Base-by-base conservation (phyloP, 1,140 invertebrate species). In the Euwallacea similis region DNA sequence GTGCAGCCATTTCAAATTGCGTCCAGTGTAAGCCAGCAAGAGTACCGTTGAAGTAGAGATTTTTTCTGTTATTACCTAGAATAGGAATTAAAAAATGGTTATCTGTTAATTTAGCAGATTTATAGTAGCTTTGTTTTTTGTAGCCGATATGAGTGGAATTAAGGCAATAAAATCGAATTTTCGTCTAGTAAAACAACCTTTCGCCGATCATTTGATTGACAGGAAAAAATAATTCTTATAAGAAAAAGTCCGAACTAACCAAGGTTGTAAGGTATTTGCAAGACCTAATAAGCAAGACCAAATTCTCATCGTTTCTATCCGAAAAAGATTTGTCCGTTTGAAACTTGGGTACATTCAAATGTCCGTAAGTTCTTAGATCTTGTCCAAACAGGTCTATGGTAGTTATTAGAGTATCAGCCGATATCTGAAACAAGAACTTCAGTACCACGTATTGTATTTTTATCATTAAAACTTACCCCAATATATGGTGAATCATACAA, bases 1-100 rank as follows among this genome's bases (percentile, higher is more conserved):
- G 66, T 89, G 85, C 0, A 95, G 82, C 44, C 84, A 84, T 43
- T 84, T 82, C 21, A 96, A 82, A 71, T 87, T 87, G 66, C 87
- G 87, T 3, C 87, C 87, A 0, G 86, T 87, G 46, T 85, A 83
- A 0, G 88, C 90, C 42, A 94, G 84, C n/a, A 94, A 82, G 41
- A 95, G 79, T 10, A 93, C 84, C 0, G 92, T 94, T 0, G 89
- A 85, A 0, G 93, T 93, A 0, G 93, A 94, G 61, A 95, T 87
- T 77, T 90, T 84, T 77, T 95, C 92, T 6, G 90, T 85, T 13
- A 95, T 86, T 73, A 92, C 83, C 90, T 91, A 15, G 21, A 33
- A 33, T 1, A 33, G 21, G 21, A 33, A 33, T 33, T 33, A 33
- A 33, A 33, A 33, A 1, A 33, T 33, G n/a, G n/a, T 13, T 15